These are phyloP conservation scores for Drosophila lowei DNA, from an alignment of 1,140 invertebrate species.

Conservation along the genomic window DNA sequence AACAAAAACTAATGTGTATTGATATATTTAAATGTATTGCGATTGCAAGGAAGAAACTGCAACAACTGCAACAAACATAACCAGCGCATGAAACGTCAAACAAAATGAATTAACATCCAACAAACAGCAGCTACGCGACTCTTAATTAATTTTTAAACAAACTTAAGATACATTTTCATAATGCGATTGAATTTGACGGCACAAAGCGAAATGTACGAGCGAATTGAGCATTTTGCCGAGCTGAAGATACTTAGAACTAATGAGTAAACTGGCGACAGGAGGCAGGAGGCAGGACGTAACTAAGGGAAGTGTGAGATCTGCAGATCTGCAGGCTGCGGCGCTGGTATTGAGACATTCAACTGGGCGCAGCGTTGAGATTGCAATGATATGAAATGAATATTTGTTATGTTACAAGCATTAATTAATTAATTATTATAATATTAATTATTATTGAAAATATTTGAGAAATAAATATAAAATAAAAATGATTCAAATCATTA, in stretches of 20 bases:
- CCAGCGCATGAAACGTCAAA: constrained; percentile 42
- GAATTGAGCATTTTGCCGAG: constrained; percentile 32
- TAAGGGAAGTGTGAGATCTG: constrained; percentile 6
- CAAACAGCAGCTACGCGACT: constrained; percentile 43
- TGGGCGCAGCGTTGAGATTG: constrained; percentile 59
- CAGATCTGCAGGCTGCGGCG: constrained; percentile 28
- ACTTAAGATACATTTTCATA: constrained; percentile 64
- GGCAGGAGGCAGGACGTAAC: constrained; percentile 23
- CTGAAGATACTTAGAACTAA: constrained; percentile 48
- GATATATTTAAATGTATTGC: constrained; percentile 61
- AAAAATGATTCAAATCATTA: constrained; percentile 78
- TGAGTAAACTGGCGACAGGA: constrained; percentile 29
- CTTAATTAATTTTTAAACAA: constrained; percentile 60
- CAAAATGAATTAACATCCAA: constrained; percentile 47
- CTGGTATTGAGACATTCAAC: constrained; percentile 48
- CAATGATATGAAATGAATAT: constrained; percentile 73
- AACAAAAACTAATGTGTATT: constrained; percentile 47
- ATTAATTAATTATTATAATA: constrained; percentile 81
- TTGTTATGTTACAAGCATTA: constrained; percentile 82
- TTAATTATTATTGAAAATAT: constrained; percentile 82
- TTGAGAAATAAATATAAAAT: constrained; percentile 81
- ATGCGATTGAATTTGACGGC: constrained; percentile 58
- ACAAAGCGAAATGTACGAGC: constrained; percentile 35
- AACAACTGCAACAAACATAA: constrained; percentile 37
- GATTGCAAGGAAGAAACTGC: constrained; percentile 28